These are phyloP conservation scores for Ligdia adustata DNA, from an alignment of 2,888 invertebrate genomes.

Conservation along the genomic window DNA sequence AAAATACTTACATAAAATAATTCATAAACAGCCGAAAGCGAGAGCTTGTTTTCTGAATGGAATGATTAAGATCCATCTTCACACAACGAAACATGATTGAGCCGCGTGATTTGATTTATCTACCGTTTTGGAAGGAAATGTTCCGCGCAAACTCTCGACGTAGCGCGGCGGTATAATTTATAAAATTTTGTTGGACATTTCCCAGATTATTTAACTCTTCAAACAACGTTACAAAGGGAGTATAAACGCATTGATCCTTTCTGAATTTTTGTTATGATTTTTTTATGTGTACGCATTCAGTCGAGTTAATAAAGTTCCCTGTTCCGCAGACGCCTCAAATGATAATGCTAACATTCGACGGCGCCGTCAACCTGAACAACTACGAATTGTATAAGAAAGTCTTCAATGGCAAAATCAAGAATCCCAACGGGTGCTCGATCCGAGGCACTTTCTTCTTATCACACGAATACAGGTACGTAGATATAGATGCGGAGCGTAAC, in stretches of 20 bases:
- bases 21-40: conserved; percentile 4
- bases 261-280: conserved; percentile 24
- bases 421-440: conserved; percentile 95
- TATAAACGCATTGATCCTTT: conserved; percentile 24
- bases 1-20: neutral
- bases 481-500: conserved; percentile 36
- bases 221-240: conserved; percentile 38
- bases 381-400: conserved; percentile 94
- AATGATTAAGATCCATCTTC: conserved; percentile 17
- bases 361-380: conserved; percentile 96
- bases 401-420: conserved; percentile 90
- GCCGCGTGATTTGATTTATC: conserved; percentile 19
- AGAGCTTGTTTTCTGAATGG: conserved; percentile 11
- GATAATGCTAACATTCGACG: conserved; percentile 96
- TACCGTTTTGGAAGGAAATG: conserved; percentile 19
- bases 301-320: conserved; percentile 24
- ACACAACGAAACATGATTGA: conserved; percentile 19
- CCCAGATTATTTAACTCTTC: conserved; percentile 40
- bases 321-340: conserved; percentile 93
- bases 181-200: conserved; percentile 37
- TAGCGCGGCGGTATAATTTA: conserved; percentile 37
- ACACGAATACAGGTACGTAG: conserved; percentile 89
- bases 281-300: conserved; percentile 15
- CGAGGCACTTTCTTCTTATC: conserved; percentile 97
- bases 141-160: conserved; percentile 23